Percentiles rank a stretch among this genome's conserved stretches.
These are phyloP conservation scores for Fissipunctia ypsillon DNA, from an alignment of 2,888 invertebrate species.

Conservation along the genomic window DNA sequence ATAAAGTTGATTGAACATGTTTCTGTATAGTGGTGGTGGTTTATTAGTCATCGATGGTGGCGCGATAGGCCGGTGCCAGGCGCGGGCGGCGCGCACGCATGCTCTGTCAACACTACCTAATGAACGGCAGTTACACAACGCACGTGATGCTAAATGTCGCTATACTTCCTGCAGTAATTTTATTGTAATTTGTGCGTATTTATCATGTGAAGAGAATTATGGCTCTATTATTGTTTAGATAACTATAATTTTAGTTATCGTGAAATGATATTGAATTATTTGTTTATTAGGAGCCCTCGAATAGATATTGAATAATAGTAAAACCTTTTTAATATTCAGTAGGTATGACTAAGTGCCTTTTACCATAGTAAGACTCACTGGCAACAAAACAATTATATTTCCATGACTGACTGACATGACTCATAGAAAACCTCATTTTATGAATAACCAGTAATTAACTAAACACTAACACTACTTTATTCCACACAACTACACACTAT, in stretches of 20 bases:
- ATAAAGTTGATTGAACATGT: conserved; percentile 59
- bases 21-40: conserved; percentile 74
- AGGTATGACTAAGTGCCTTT: not conserved
- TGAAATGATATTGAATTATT: conserved; percentile 29
- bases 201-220: conserved; percentile 88
- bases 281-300: not conserved
- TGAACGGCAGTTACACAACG: conserved; percentile 90
- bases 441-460: not conserved
- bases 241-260: conserved; percentile 54
- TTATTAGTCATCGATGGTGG: conserved; percentile 91
- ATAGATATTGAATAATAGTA: not conserved
- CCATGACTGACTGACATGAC: too few species aligned
- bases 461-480: too few species aligned
- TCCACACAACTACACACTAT: too few species aligned
- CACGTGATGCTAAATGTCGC: conserved; percentile 89
- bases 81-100: conserved; percentile 89
- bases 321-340: not conserved
- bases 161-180: conserved; percentile 87
- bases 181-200: conserved; percentile 89
- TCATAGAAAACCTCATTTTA: too few species aligned
- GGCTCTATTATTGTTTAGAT: conserved; percentile 74
- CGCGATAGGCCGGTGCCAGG: conserved; percentile 88
- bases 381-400: too few species aligned
- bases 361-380: not conserved
- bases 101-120: conserved; percentile 89